These are phyloP conservation scores for Dolichoris vasculosae DNA, from an alignment of 1,140 invertebrate species.

Conservation along the genomic window DNA sequence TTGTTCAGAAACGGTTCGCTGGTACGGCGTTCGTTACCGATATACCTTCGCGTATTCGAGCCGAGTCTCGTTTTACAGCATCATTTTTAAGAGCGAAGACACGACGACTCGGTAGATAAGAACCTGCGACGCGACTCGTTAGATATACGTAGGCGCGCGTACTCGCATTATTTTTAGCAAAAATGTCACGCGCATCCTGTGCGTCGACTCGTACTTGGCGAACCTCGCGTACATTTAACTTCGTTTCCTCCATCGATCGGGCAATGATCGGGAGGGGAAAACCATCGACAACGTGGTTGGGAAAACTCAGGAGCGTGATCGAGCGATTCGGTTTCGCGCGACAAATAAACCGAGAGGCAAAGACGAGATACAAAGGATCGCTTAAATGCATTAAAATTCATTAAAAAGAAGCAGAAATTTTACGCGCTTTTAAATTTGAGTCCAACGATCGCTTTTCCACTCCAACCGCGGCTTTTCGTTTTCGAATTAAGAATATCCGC, in stretches of 20 bases:
- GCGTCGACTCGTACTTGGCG: conserved; percentile 14
- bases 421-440: not conserved
- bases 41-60: not conserved
- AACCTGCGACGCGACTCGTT: not conserved
- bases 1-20: not conserved
- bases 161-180: conserved; percentile 61
- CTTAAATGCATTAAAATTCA: not conserved
- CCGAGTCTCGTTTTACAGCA: conserved; percentile 23
- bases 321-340: not conserved
- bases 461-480: no score
- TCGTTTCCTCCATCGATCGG: conserved; percentile 61
- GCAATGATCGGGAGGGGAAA: conserved; percentile 54
- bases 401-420: not conserved
- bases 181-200: conserved; percentile 72
- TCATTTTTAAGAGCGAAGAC: conserved; percentile 16
- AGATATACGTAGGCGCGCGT: not conserved
- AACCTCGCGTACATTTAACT: not conserved
- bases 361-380: not conserved
- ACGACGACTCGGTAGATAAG: not conserved
- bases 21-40: not conserved
- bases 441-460: no score
- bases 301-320: conserved; percentile 28
- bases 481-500: no score
- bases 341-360: not conserved
- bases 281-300: not conserved